Percentiles rank a stretch among this genome's conserved stretches.
Conservation (phyloP, 1,140 invertebrate species). For the Gonatopus flavifemur region DNA sequence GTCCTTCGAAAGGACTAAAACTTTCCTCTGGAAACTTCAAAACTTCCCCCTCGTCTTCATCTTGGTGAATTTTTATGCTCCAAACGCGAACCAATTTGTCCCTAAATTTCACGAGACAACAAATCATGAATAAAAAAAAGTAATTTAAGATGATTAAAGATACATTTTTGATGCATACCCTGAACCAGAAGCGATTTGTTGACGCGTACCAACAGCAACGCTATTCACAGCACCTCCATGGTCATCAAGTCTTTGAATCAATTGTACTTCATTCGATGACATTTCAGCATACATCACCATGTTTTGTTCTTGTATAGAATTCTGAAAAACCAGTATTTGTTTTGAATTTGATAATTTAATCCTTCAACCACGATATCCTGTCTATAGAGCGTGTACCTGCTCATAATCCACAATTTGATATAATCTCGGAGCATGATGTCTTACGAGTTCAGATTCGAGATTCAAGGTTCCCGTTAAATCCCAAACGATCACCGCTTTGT, state of each 20-base stretch:
- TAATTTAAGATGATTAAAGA: neutral
- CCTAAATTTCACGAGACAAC: conserved; percentile 35
- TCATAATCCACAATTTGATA: conserved; percentile 7
- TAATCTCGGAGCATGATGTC: conserved; percentile 22
- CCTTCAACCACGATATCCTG: no score
- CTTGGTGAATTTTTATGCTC: conserved; percentile 42
- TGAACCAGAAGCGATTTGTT: conserved; percentile 60
- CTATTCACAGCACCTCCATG: conserved; percentile 62
- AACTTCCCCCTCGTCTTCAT: conserved; percentile 35
- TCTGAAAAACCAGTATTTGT: conserved; percentile 21
- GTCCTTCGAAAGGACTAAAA: conserved; percentile 60
- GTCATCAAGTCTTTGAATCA: conserved; percentile 59
- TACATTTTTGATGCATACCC: conserved; percentile 50
- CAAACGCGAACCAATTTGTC: conserved; percentile 64
- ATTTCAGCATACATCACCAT: conserved; percentile 52
- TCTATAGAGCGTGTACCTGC: conserved; percentile 4
- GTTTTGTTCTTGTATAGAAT: conserved; percentile 46
- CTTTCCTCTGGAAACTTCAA: conserved; percentile 52
- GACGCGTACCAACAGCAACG: conserved; percentile 58
- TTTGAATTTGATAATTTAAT: no score
- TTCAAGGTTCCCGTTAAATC: conserved; percentile 58
- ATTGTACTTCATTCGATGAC: conserved; percentile 48
- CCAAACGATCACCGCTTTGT: conserved; percentile 71
- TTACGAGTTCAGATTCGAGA: conserved; percentile 55
- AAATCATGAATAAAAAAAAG: no score